Evolutionary conservation across 1,140 invertebrate species (phyloP).

Genomic region (Chironomus striatipennis): DNA sequence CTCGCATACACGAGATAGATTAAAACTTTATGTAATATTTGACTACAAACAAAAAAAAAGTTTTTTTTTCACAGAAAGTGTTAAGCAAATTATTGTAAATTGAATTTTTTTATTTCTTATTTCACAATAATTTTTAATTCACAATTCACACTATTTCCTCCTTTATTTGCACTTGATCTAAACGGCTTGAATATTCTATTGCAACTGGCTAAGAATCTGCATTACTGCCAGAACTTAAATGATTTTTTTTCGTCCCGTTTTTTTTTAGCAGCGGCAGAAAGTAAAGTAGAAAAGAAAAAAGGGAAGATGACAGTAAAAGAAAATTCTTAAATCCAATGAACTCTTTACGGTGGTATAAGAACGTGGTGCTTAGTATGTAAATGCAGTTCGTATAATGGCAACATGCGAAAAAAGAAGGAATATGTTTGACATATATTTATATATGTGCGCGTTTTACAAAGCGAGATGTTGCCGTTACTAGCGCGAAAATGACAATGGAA

Average conservation of each 20-base stretch:
- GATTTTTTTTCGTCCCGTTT: neutral
- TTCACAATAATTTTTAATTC: neutral
- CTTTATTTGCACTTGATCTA: neutral
- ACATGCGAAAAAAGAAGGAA: too few relatives aligned
- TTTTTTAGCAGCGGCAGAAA: too few relatives aligned
- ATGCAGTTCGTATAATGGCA: too few relatives aligned
- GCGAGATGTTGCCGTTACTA: too few relatives aligned
- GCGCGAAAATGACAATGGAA: too few relatives aligned
- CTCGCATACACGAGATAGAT: too few relatives aligned
- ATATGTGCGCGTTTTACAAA: too few relatives aligned
- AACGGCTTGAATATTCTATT: neutral
- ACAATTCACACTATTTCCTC: neutral
- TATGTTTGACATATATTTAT: too few relatives aligned
- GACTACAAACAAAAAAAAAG: too few relatives aligned
- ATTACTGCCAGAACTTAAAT: slow-evolving; percentile 21
- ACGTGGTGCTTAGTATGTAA: too few relatives aligned
- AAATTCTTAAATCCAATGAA: slow-evolving; percentile 19
- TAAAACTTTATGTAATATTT: too few relatives aligned
- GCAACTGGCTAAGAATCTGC: slow-evolving; percentile 5
- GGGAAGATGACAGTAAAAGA: neutral
- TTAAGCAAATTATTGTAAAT: neutral
- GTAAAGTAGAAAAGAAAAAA: neutral
- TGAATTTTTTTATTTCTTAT: neutral
- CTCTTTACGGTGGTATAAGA: neutral
- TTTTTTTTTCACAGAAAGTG: neutral